Evolutionary conservation across 2,888 invertebrate species (phyloP).

Genomic region (Torymus tubicola): DNA sequence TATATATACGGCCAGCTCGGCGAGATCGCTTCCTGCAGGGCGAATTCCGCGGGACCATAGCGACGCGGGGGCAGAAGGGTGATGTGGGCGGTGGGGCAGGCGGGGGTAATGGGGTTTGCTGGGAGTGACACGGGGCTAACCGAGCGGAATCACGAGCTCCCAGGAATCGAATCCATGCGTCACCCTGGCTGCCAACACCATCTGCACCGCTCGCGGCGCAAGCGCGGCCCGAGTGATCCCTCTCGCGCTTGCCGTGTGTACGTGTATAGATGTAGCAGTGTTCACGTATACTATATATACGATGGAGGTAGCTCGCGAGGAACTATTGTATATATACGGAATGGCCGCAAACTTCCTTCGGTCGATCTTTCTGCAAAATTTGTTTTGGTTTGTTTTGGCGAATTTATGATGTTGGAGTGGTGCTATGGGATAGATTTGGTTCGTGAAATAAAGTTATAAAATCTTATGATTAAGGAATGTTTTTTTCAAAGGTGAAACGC

Average conservation of each 20-base stretch:
- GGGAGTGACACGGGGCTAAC: slow-evolving; percentile 76
- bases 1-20: too few relatives aligned
- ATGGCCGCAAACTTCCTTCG: too few relatives aligned
- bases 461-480: too few relatives aligned
- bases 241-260: neutral
- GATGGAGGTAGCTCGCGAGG: too few relatives aligned
- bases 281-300: too few relatives aligned
- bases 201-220: slow-evolving; percentile 70
- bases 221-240: slow-evolving; percentile 1
- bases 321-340: too few relatives aligned
- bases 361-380: too few relatives aligned
- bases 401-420: too few relatives aligned
- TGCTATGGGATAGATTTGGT: too few relatives aligned
- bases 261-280: neutral
- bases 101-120: slow-evolving; percentile 74
- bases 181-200: slow-evolving; percentile 76
- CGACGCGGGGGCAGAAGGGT: slow-evolving; percentile 28
- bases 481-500: too few relatives aligned
- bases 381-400: too few relatives aligned
- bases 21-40: neutral
- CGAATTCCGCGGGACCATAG: slow-evolving; percentile 53
- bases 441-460: too few relatives aligned
- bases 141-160: slow-evolving; percentile 77
- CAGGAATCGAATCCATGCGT: slow-evolving; percentile 77
- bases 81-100: slow-evolving; percentile 48